A percentile compares a stretch with the other conserved stretches of the same genome.
These are phyloP conservation scores for Acleris cristana DNA, from an alignment of 2,888 invertebrate genomes.

Conservation along the genomic window DNA sequence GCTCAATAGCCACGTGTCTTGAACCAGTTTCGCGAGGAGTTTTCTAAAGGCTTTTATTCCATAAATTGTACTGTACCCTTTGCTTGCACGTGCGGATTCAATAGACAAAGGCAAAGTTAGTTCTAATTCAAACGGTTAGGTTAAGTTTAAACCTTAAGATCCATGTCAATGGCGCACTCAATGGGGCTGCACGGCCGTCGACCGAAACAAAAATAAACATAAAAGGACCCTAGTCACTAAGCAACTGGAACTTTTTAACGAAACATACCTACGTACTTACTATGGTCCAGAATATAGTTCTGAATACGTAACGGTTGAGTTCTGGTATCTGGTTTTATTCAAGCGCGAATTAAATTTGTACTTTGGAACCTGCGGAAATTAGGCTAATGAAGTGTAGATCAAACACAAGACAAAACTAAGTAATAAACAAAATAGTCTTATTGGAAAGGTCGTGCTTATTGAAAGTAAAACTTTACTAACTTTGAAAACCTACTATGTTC, in stretches of 20 bases:
- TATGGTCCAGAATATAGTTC: conserved; percentile 19
- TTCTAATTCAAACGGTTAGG: conserved; percentile 52
- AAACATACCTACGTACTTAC: conserved; percentile 8
- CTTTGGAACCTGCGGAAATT: not conserved
- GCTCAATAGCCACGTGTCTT: conserved; percentile 22
- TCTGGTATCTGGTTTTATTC: not conserved
- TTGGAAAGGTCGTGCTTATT: too few species aligned
- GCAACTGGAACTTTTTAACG: conserved; percentile 61
- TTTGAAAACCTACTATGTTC: not conserved
- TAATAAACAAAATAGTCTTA: not conserved
- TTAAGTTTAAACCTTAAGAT: conserved; percentile 71
- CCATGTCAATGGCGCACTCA: conserved; percentile 75
- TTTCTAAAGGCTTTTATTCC: conserved; percentile 25
- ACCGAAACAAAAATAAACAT: conserved; percentile 77
- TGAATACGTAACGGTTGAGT: conserved; percentile 10
- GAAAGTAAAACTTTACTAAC: too few species aligned
- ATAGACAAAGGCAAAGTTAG: conserved; percentile 38
- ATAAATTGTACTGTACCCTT: conserved; percentile 32
- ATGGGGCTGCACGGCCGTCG: conserved; percentile 73
- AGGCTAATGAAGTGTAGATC: not conserved
- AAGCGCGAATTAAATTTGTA: not conserved
- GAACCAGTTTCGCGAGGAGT: conserved; percentile 20
- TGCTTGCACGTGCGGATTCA: conserved; percentile 48
- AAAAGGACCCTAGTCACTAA: conserved; percentile 58
- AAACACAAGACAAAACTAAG: not conserved